Percentiles rank a stretch among this genome's conserved stretches.
Conservation (phyloP, 2,888 invertebrate genomes). For the Scaptomyza parva region DNA sequence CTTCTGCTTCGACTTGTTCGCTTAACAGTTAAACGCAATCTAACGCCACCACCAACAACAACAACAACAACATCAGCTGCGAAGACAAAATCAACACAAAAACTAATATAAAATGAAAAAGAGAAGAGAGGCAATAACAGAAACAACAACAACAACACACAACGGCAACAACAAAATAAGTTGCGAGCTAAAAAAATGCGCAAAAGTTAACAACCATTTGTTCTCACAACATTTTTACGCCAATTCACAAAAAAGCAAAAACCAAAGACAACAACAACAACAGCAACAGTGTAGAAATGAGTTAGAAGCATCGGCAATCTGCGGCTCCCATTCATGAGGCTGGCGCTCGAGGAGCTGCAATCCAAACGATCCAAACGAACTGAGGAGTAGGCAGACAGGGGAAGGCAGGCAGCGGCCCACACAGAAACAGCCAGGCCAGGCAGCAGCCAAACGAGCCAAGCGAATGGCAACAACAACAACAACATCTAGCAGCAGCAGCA, state of each 20-base stretch:
- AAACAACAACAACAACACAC: slow-evolving; percentile 20
- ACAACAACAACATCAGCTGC: slow-evolving; percentile 31
- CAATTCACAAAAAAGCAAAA: slow-evolving; percentile 71
- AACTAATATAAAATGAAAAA: slow-evolving; percentile 38
- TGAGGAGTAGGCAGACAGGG: slow-evolving; percentile 15
- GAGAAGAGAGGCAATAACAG: slow-evolving; percentile 4
- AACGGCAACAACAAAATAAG: slow-evolving; percentile 19
- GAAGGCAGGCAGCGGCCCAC: slow-evolving; percentile 59
- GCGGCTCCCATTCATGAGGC: slow-evolving; percentile 75
- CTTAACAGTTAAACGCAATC: slow-evolving; percentile 70
- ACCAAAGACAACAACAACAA: slow-evolving; percentile 32
- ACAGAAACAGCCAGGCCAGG: slow-evolving; percentile 66
- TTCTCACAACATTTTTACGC: slow-evolving; percentile 81
- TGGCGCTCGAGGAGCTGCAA: slow-evolving; percentile 74
- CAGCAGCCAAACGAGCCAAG: slow-evolving; percentile 62
- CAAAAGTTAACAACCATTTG: slow-evolving; percentile 79
- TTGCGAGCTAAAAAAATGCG: slow-evolving; percentile 63
- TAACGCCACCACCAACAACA: slow-evolving; percentile 50
- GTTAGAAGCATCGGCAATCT: slow-evolving; percentile 69
- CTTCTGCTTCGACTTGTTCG: slow-evolving; percentile 39
- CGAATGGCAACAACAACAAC: slow-evolving; percentile 41
- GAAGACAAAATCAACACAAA: slow-evolving; percentile 53
- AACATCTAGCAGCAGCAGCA: slow-evolving; percentile 32
- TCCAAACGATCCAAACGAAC: slow-evolving; percentile 41
- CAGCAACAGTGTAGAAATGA: slow-evolving; percentile 57